Percentiles rank a stretch among this genome's conserved stretches.
Conservation (phyloP, 2,113 vertebrate species). For the Alouatta palliata region DNA sequence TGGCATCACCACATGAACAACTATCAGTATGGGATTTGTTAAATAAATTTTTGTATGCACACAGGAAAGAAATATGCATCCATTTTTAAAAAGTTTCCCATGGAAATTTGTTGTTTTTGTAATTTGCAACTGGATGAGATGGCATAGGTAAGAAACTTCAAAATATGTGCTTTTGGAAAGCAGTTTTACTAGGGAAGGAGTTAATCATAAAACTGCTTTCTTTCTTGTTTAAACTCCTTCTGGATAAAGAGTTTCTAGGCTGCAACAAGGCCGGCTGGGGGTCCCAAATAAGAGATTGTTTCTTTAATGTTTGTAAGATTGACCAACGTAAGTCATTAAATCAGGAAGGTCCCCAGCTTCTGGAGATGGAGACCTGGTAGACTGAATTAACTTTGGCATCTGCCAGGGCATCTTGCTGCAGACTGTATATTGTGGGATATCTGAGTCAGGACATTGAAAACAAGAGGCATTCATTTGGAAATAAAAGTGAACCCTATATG, state of each 20-base stretch:
- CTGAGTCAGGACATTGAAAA: background rate
- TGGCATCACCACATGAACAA: background rate
- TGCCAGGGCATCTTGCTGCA: background rate
- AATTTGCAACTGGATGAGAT: background rate
- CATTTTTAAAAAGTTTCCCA: background rate
- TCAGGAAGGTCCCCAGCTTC: background rate
- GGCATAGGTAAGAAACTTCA: background rate
- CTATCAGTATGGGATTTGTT: background rate
- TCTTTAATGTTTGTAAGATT: slow-evolving; percentile 2
- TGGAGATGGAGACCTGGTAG: background rate
- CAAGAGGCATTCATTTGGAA: background rate
- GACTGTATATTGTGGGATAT: background rate
- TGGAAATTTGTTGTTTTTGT: background rate
- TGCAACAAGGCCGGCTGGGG: background rate
- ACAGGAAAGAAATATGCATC: background rate
- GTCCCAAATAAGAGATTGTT: slow-evolving; percentile 13
- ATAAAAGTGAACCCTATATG: background rate
- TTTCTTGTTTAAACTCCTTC: background rate
- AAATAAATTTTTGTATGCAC: background rate
- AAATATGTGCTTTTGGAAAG: slow-evolving; percentile 19
- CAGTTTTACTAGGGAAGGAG: background rate
- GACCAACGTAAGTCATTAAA: slow-evolving; percentile 10
- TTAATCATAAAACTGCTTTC: slow-evolving; percentile 9
- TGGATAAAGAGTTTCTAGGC: background rate
- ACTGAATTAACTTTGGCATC: background rate